A percentile compares a stretch with the other conserved stretches of the same genome.
These are phyloP conservation scores for Slavum lentiscoides DNA, from an alignment of 2,888 invertebrate genomes.

Conservation along the genomic window DNA sequence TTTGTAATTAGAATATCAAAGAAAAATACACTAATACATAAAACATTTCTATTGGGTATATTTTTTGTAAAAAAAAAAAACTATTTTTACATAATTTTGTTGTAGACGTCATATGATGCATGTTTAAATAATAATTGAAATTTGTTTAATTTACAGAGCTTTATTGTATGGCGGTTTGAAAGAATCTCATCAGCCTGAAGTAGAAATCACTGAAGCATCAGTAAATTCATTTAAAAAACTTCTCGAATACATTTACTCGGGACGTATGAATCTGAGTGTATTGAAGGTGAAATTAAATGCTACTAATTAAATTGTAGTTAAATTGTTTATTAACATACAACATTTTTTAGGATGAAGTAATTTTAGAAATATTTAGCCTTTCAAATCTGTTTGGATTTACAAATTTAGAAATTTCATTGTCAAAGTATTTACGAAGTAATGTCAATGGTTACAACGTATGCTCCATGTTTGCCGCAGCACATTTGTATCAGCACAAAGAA, in stretches of 20 bases:
- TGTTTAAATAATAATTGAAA: too few species aligned
- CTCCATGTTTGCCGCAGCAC: conserved; percentile 90
- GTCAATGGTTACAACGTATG: conserved; percentile 88
- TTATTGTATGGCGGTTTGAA: conserved; percentile 67
- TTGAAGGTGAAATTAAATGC: conserved; percentile 62
- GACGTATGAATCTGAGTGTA: conserved; percentile 67
- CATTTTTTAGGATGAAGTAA: conserved; percentile 59
- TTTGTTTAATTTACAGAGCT: conserved; percentile 59
- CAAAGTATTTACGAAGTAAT: conserved; percentile 87
- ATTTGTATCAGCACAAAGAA: conserved; percentile 68
- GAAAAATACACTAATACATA: too few species aligned
- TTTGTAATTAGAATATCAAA: too few species aligned
- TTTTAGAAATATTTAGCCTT: conserved; percentile 69
- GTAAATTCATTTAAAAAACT: conserved; percentile 85
- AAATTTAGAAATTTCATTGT: conserved; percentile 87
- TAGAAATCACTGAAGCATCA: conserved; percentile 82
- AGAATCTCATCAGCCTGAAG: conserved; percentile 74
- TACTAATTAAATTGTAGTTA: not conserved
- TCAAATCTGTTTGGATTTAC: conserved; percentile 95
- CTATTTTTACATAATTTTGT: not conserved
- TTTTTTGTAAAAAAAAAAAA: too few species aligned
- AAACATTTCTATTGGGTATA: too few species aligned
- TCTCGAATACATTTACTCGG: conserved; percentile 93
- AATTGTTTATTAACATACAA: not conserved
- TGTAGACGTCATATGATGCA: too few species aligned